phyloP scores from a whole-genome alignment of 2,113 vertebrate genomes.

The Festucalex cinctus region DNA sequence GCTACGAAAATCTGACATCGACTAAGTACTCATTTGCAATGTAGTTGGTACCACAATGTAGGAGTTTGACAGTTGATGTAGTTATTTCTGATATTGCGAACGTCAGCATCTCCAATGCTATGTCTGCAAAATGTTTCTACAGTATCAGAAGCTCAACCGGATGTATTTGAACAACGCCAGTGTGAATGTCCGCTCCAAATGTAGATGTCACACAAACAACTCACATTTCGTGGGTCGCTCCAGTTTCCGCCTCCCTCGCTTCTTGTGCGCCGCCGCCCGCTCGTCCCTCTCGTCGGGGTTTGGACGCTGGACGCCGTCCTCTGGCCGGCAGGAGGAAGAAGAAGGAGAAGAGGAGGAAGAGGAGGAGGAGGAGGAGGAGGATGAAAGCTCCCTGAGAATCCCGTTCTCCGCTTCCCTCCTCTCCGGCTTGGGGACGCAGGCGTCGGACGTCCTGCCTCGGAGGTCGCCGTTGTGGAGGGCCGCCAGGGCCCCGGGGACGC shows the following conservation, averaged over 20 bases:
- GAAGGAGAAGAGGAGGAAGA: not conserved
- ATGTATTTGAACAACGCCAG: too few species aligned
- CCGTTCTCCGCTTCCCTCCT: constrained; percentile 77
- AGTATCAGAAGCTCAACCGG: too few species aligned
- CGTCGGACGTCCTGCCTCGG: constrained; percentile 51
- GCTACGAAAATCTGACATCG: too few species aligned
- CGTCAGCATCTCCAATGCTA: too few species aligned
- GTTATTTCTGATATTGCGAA: too few species aligned
- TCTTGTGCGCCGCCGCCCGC: constrained; percentile 70
- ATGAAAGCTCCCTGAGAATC: constrained; percentile 53
- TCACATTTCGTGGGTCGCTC: constrained; percentile 83
- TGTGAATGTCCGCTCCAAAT: not conserved
- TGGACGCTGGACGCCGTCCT: constrained; percentile 59
- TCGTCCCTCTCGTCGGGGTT: constrained; percentile 76
- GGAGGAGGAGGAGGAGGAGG: constrained; percentile 48
- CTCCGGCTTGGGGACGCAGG: constrained; percentile 69
- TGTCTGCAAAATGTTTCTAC: too few species aligned
- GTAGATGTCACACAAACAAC: constrained; percentile 26
- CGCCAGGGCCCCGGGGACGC: constrained; percentile 68
- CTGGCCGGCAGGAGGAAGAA: constrained; percentile 45
- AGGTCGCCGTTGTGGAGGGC: constrained; percentile 84
- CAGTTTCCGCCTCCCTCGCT: constrained; percentile 84
- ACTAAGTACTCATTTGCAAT: too few species aligned
- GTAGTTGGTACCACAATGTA: too few species aligned
- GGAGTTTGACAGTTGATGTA: too few species aligned